Evolutionary conservation across 1,140 invertebrate species (phyloP).

Genomic region (Glossosoma conforme): DNA sequence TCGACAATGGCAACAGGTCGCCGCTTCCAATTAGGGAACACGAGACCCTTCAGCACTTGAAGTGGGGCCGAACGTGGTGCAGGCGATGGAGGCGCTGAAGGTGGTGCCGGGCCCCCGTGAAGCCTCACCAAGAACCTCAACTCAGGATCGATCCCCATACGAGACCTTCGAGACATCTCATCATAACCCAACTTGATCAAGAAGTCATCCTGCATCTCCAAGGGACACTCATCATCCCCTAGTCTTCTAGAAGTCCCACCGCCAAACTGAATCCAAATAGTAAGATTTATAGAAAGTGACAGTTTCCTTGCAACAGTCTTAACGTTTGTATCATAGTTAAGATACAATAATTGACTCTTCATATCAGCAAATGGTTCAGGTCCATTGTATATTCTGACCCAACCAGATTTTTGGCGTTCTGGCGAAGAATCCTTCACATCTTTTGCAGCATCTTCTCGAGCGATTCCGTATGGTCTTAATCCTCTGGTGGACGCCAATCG

Average conservation of each 20-base stretch:
- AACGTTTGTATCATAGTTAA: conserved; percentile 54
- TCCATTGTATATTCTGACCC: conserved; percentile 58
- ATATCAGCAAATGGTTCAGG: conserved; percentile 48
- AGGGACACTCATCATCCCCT: conserved; percentile 51
- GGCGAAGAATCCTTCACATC: neutral
- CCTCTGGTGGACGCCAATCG: conserved; percentile 55
- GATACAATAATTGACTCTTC: conserved; percentile 53
- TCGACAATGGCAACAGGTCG: conserved; percentile 56
- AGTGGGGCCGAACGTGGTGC: conserved; percentile 54
- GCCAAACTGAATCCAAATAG: conserved; percentile 60
- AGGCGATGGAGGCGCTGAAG: conserved; percentile 34
- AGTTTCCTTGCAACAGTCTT: conserved; percentile 58
- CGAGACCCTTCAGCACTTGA: conserved; percentile 61
- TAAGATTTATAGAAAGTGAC: conserved; percentile 52
- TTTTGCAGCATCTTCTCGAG: conserved; percentile 5
- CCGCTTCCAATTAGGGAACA: conserved; percentile 64
- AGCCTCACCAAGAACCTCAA: conserved; percentile 57
- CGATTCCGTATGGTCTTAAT: conserved; percentile 32
- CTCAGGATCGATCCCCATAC: conserved; percentile 62
- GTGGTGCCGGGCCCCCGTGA: conserved; percentile 54
- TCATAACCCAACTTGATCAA: conserved; percentile 55
- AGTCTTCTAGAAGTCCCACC: conserved; percentile 54
- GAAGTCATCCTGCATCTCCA: conserved; percentile 60
- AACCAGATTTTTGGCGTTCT: conserved; percentile 38
- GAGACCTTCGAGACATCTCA: conserved; percentile 51